phyloP scores from a whole-genome alignment of 2,113 vertebrate genomes.

The Euleptes europaea region DNA sequence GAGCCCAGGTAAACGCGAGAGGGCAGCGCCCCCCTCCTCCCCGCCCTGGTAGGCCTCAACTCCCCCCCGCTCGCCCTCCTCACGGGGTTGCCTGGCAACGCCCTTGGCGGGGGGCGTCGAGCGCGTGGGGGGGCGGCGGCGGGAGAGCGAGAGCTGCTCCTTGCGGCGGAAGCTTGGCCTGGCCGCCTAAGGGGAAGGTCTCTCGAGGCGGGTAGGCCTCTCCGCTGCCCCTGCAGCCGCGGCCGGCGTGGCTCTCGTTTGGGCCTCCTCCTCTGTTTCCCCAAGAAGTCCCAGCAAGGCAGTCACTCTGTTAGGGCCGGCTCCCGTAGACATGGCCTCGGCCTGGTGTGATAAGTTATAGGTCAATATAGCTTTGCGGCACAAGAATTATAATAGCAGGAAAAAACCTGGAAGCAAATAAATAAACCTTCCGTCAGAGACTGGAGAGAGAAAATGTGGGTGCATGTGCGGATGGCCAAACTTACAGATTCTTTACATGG shows the following conservation, averaged over 20 bases:
- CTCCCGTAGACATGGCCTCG: too few relatives aligned
- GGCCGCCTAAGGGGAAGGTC: not conserved
- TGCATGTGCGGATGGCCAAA: too few relatives aligned
- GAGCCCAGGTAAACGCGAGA: slow-evolving; percentile 61
- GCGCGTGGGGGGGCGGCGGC: fast-evolving
- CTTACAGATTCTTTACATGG: too few relatives aligned
- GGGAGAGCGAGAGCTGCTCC: fast-evolving
- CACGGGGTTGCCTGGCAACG: not conserved
- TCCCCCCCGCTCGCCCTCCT: not conserved
- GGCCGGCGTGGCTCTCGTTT: too few relatives aligned
- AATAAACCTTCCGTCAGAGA: too few relatives aligned
- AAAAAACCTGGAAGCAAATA: too few relatives aligned
- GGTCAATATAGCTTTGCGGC: too few relatives aligned
- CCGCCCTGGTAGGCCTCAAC: not conserved
- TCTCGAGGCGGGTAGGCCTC: not conserved
- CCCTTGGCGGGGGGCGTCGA: not conserved
- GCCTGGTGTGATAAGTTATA: too few relatives aligned
- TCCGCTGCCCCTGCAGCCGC: not conserved
- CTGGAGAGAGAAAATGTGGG: too few relatives aligned
- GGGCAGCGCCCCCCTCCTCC: not conserved
- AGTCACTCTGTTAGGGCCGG: too few relatives aligned
- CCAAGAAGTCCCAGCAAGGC: too few relatives aligned
- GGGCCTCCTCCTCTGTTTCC: not conserved
- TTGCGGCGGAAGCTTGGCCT: not conserved
- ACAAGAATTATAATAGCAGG: too few relatives aligned